Evolutionary conservation across 2,888 invertebrate genomes (phyloP).

Genomic region (Zonitis immaculata): DNA sequence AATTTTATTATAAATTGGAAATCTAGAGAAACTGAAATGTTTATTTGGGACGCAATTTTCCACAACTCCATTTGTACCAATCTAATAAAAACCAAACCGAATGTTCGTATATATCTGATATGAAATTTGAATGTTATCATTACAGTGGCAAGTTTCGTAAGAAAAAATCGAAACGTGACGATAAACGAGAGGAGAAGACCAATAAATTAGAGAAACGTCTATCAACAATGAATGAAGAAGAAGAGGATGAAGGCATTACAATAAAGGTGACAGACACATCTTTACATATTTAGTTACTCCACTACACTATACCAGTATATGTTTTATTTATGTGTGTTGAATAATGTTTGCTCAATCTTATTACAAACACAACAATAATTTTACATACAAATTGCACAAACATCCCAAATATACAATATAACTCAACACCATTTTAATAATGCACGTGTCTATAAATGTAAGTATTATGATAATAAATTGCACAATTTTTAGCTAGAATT

Average conservation of each 20-base stretch:
- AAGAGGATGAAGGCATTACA: slow-evolving; percentile 69
- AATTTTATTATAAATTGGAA: too few species aligned
- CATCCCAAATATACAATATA: slow-evolving; percentile 6
- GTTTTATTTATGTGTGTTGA: too few species aligned
- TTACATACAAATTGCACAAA: slow-evolving; percentile 11
- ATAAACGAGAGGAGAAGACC: slow-evolving; percentile 51
- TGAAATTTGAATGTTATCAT: too few species aligned
- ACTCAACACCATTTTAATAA: slow-evolving; percentile 6
- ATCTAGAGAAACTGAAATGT: too few species aligned
- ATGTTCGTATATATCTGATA: too few species aligned
- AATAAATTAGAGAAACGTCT: slow-evolving; percentile 60
- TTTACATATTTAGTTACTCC: slow-evolving; percentile 38
- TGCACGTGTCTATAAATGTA: slow-evolving; percentile 17
- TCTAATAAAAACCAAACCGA: too few species aligned
- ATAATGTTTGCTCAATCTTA: too few species aligned
- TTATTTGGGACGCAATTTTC: too few species aligned
- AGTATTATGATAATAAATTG: too few species aligned
- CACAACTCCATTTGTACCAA: too few species aligned
- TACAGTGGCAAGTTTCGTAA: slow-evolving; percentile 44
- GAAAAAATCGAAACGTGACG: slow-evolving; percentile 65
- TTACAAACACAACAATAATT: neutral
- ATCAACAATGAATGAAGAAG: slow-evolving; percentile 83
- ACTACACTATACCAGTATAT: neutral
- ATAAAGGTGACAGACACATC: slow-evolving; percentile 56
- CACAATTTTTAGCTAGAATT: too few species aligned